Percentiles rank a stretch among this genome's conserved stretches.
Evolutionary conservation across 2,797 vertebrate genomes (phyloP).

Genomic region (Ctenopoma multispine): DNA sequence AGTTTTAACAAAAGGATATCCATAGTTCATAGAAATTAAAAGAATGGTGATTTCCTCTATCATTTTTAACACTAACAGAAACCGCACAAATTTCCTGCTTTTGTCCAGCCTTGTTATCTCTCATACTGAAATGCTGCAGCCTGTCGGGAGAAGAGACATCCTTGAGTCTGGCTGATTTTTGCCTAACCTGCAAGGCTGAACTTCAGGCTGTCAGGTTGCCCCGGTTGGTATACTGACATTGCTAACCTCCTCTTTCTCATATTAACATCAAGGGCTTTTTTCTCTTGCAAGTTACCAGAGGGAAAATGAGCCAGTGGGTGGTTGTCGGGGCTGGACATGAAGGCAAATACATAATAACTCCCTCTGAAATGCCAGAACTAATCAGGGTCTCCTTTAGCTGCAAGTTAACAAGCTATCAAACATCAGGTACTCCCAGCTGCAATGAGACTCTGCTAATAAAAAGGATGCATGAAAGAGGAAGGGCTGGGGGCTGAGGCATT

Average conservation of each 20-base stretch:
- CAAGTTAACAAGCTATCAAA: slow-evolving; percentile 77
- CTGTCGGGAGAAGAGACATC: slow-evolving; percentile 51
- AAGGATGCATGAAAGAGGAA: slow-evolving; percentile 44
- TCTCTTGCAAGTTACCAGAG: slow-evolving; percentile 8
- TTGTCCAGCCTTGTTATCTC: slow-evolving; percentile 41
- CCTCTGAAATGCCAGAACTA: slow-evolving; percentile 78
- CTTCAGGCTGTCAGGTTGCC: slow-evolving; percentile 40
- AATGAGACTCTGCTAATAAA: slow-evolving; percentile 49
- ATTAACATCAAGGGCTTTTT: slow-evolving; percentile 55
- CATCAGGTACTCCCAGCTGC: slow-evolving; percentile 62
- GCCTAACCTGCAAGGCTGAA: slow-evolving; percentile 40
- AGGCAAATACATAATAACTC: slow-evolving; percentile 76
- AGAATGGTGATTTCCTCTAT: slow-evolving; percentile 1
- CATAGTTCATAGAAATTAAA: slow-evolving; percentile 32
- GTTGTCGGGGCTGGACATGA: slow-evolving; percentile 50
- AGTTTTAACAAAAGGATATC: slow-evolving; percentile 13
- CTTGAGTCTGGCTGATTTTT: slow-evolving; percentile 56
- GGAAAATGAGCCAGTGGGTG: slow-evolving; percentile 26
- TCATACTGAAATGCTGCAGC: slow-evolving; percentile 45
- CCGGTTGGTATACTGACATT: slow-evolving; percentile 27
- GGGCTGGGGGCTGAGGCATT: slow-evolving; percentile 36
- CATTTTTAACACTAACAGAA: slow-evolving; percentile 9
- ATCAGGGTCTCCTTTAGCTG: slow-evolving; percentile 70
- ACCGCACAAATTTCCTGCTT: slow-evolving; percentile 18
- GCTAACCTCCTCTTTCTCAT: slow-evolving; percentile 39